Percentiles rank a stretch among this genome's conserved stretches.
Evolutionary conservation across 2,113 vertebrate species (phyloP).

Genomic region (Colaptes auratus): DNA sequence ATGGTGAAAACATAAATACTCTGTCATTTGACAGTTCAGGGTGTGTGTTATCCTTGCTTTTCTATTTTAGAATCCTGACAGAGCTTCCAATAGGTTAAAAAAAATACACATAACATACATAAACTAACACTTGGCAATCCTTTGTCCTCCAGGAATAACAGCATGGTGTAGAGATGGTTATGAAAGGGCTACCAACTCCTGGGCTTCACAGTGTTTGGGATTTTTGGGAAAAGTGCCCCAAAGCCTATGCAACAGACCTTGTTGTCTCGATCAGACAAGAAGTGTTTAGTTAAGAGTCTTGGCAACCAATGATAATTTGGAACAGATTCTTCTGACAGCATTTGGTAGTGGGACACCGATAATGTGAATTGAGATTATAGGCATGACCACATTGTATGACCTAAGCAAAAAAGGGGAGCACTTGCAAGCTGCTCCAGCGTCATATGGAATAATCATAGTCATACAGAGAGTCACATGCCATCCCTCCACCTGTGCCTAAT

Average conservation of each 20-base stretch:
- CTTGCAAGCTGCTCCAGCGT: neutral
- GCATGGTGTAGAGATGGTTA: neutral
- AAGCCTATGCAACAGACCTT: neutral
- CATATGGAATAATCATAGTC: accelerated
- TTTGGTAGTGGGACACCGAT: neutral
- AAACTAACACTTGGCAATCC: neutral
- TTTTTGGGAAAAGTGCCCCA: neutral
- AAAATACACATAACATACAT: neutral
- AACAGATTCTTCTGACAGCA: neutral
- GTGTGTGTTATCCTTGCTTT: neutral
- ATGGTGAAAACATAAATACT: neutral
- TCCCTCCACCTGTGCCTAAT: neutral
- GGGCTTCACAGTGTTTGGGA: neutral
- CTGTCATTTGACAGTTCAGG: neutral
- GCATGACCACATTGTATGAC: neutral
- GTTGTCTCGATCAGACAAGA: neutral
- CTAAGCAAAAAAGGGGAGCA: neutral
- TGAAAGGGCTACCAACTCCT: neutral
- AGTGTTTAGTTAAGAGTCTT: too few species aligned
- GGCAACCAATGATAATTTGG: neutral
- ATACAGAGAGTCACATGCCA: neutral
- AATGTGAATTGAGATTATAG: neutral
- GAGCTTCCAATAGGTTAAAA: neutral
- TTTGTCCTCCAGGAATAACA: neutral
- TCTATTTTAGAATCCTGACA: neutral